Percentiles rank a stretch among this genome's conserved stretches.
phyloP scores from a whole-genome alignment of 2,113 vertebrate species.

The Plectropomus leopardus region DNA sequence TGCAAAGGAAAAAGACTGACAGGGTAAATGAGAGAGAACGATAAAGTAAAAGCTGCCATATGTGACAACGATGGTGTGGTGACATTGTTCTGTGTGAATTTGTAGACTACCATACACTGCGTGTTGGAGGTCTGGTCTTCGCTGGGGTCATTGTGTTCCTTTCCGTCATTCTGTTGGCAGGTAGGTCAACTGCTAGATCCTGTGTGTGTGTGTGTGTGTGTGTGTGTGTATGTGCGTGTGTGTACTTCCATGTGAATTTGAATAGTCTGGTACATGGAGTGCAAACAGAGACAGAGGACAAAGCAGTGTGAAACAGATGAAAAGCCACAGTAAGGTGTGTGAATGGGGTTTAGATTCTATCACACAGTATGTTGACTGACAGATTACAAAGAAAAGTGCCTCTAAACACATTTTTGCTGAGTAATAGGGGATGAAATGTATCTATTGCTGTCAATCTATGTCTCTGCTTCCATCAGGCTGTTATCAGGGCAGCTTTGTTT shows the following conservation, averaged over 20 bases:
- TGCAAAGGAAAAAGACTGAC: neutral
- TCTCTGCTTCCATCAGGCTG: neutral
- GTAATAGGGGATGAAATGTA: neutral
- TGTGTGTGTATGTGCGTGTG: neutral
- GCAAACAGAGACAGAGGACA: conserved; percentile 13
- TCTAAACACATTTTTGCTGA: neutral
- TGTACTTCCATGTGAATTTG: neutral
- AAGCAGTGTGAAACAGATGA: neutral
- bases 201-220: conserved; percentile 14
- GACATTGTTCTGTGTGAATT: conserved; percentile 32
- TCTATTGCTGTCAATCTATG: neutral
- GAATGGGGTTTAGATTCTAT: neutral
- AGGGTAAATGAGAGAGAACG: neutral
- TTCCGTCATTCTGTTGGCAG: conserved; percentile 80
- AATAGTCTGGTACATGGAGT: neutral
- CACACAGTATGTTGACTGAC: neutral
- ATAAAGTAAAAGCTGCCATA: neutral
- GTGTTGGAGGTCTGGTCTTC: conserved; percentile 80
- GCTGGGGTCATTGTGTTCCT: conserved; percentile 80
- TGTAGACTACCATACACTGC: conserved; percentile 84
- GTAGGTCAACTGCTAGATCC: conserved; percentile 67
- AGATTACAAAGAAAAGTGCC: neutral
- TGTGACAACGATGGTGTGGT: conserved; percentile 16
- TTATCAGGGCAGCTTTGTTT: conserved; percentile 12
- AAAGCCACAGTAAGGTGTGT: neutral